Conservation (phyloP, 2,797 vertebrate genomes). For the Poliocrania exsul region DNA sequence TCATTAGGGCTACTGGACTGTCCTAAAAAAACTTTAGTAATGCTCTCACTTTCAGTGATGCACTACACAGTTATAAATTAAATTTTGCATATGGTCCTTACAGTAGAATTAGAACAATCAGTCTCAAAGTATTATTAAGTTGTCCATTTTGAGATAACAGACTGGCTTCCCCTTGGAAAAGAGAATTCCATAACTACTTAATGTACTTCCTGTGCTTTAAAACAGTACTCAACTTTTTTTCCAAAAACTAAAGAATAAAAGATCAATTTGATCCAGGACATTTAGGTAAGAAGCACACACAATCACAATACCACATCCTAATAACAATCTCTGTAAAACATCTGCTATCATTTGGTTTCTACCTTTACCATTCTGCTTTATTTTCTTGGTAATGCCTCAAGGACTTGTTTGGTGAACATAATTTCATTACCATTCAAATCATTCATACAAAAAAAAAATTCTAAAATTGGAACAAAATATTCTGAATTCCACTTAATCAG, state of each 20-base stretch:
- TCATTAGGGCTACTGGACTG: background rate
- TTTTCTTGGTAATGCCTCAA: background rate
- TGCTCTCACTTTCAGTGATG: background rate
- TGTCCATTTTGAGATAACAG: background rate
- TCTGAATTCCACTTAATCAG: background rate
- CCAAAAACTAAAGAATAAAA: background rate
- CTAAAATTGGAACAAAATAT: background rate
- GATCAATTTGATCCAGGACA: background rate
- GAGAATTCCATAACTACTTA: background rate
- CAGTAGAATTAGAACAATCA: background rate
- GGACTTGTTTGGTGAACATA: background rate
- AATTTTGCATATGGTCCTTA: background rate
- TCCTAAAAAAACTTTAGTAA: background rate
- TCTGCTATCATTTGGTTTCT: background rate
- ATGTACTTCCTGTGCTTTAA: background rate
- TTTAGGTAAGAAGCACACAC: background rate
- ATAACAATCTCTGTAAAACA: background rate
- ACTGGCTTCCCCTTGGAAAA: background rate
- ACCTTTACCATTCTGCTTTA: background rate
- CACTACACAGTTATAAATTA: background rate
- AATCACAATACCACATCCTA: background rate
- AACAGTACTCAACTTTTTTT: background rate
- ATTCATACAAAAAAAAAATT: background rate
- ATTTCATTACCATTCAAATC: background rate
- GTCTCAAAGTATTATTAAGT: background rate